phyloP scores from a whole-genome alignment of 2,797 vertebrate genomes.

The Danio jaintianensis region DNA sequence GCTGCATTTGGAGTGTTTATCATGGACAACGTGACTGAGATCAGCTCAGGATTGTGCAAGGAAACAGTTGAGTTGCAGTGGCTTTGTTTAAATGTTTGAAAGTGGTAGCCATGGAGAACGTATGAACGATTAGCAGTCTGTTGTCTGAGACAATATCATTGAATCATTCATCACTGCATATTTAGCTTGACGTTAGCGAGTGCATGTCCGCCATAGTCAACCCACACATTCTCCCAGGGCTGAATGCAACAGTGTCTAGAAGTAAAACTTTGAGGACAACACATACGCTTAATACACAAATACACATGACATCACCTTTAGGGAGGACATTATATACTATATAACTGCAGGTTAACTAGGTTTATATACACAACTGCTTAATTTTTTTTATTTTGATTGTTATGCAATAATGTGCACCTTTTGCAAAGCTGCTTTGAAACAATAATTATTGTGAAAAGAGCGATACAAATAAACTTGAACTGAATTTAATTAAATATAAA shows the following conservation, averaged over 20 bases:
- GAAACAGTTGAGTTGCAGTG: slow-evolving; percentile 66
- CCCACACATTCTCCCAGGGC: slow-evolving; percentile 1
- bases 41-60: slow-evolving; percentile 29
- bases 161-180: slow-evolving; percentile 68
- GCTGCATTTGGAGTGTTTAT: slow-evolving; percentile 27
- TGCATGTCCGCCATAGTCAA: neutral
- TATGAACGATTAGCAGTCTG: slow-evolving; percentile 70
- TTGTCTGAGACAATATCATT: slow-evolving; percentile 73
- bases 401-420: too few relatives aligned
- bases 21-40: slow-evolving; percentile 28
- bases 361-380: too few relatives aligned
- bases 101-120: slow-evolving; percentile 70
- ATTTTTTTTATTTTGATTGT: too few relatives aligned
- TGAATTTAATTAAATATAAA: too few relatives aligned
- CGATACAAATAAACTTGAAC: too few relatives aligned
- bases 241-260: neutral
- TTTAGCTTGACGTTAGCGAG: slow-evolving; percentile 51
- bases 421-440: too few relatives aligned
- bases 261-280: neutral
- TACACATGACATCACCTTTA: too few relatives aligned
- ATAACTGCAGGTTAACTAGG: too few relatives aligned
- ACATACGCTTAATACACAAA: too few relatives aligned
- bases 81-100: slow-evolving; percentile 64
- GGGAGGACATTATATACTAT: too few relatives aligned
- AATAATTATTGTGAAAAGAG: too few relatives aligned